These are phyloP conservation scores for Copidosoma floridanum DNA, from an alignment of 1,140 invertebrate species.

Conservation along the genomic window DNA sequence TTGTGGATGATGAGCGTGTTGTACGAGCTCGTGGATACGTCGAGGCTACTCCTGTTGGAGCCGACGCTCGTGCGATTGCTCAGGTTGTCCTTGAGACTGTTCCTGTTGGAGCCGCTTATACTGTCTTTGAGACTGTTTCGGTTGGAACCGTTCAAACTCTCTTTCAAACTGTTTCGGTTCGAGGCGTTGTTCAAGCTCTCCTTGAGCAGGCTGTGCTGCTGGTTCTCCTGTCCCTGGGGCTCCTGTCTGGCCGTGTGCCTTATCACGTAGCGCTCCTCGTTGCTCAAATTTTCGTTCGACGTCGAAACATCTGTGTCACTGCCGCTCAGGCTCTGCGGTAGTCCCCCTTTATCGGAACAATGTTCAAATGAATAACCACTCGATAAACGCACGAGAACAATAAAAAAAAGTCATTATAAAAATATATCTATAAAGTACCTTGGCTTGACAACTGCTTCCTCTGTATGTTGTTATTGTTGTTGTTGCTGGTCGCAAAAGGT, in stretches of 20 bases:
- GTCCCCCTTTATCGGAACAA: slow-evolving; percentile 51
- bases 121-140: slow-evolving; percentile 71
- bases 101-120: slow-evolving; percentile 63
- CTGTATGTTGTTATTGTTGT: slow-evolving; percentile 56
- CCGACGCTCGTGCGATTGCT: slow-evolving; percentile 54
- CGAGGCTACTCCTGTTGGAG: slow-evolving; percentile 71
- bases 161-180: slow-evolving; percentile 68
- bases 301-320: slow-evolving; percentile 90
- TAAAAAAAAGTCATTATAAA: slow-evolving; percentile 19
- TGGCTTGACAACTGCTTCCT: slow-evolving; percentile 53
- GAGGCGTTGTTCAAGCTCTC: slow-evolving; percentile 61
- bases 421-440: slow-evolving; percentile 39
- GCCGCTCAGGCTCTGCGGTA: slow-evolving; percentile 74
- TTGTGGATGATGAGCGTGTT: slow-evolving; percentile 80
- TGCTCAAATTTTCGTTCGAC: slow-evolving; percentile 85
- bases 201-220: slow-evolving; percentile 57
- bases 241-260: slow-evolving; percentile 82
- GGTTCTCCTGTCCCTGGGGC: slow-evolving; percentile 87
- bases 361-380: not conserved
- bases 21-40: slow-evolving; percentile 74
- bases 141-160: slow-evolving; percentile 60
- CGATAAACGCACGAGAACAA: too few relatives aligned
- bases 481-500: slow-evolving; percentile 52
- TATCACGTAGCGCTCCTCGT: slow-evolving; percentile 81
- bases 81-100: slow-evolving; percentile 55